Base-by-base conservation (phyloP, 2,888 invertebrate species). In the Pseudococcus longispinus region DNA sequence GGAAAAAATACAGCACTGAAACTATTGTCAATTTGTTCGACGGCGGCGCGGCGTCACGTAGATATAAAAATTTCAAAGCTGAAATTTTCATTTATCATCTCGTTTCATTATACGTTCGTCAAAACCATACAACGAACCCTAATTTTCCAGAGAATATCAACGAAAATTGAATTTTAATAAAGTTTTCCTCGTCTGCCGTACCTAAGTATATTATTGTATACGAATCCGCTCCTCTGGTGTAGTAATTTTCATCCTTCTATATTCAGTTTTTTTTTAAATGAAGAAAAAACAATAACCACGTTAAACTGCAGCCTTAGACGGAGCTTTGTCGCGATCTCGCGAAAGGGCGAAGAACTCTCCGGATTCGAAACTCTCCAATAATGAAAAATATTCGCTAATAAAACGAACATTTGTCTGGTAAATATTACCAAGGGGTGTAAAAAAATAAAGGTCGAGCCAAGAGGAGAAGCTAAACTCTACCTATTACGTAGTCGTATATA, bases 361-460 rank as follows among this genome's bases (percentile, higher is more conserved):
- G 42, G 42, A 80, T 42, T 11, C n/a, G 18, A 80, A 70, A 32
- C 32, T 70, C 42, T 42, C 42, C 77, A 80, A 80, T 80, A 80
- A 80, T 80, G 77, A 80, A 80, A 80, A 42, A 80, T 23, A 20
- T 23, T 37, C 42, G 77, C 77, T 80, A 80, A 80, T 80, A 80
- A 80, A 80, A 80, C 42, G 77, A 80, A 80, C 42, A 80, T 80
- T 80, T 80, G 77, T 80, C 42, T 80, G 77, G 77, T 13, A 13
- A 80, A 80, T 42, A 42, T 80, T 70, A 0, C 1, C 9, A 2
- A 9, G 26, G 70, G 70, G 60, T 60, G 60, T 55, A 55, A 55
- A 55, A n/a, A 18, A 15, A 46, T 13, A 46, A 37, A 37, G 6
- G 55, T 8, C 55, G 60, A 37, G 5, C 74, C 60, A 55, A 20